Base-by-base conservation (phyloP, 2,113 vertebrate species). In the Aix galericulata region DNA sequence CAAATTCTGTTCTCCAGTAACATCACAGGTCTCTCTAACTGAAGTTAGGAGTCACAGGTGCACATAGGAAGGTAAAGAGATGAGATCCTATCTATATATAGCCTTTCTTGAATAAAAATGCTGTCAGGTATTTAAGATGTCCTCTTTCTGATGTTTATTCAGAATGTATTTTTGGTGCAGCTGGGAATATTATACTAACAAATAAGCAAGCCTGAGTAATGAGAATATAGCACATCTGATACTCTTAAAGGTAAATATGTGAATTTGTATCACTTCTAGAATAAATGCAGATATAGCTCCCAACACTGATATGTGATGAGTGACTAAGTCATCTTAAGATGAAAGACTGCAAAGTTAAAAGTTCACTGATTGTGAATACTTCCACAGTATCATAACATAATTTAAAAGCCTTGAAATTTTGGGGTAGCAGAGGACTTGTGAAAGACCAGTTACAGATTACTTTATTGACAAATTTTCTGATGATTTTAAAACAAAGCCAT, bases 111-210 rank as follows among this genome's bases (percentile, higher is more conserved):
- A 94, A 86, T 81, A 91, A 86, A 91, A 58, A 18, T 50, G 11
- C 48, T 75, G 48, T 89, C 88, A 91, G 18, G 50, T 95, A 86
- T 92, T 93, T 69, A 76, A 56, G 59, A 80, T 66, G 48, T 58
- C 80, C 40, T 73, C 74, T 88, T 89, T 74, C 40, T 55, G 67
- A 1, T 93, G 81, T 94, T 96, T 94, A 93, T 93, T 85, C 50
- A 80, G 64, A 88, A 89, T 53, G 21, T 75, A 44, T 91, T 88
- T 94, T 91, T 86, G 44, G 32, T 93, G 71, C 84, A 90, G 29
- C 76, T 95, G 48, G 27, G 34, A 80, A 66, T 88, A 90, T 91
- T 94, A 59, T 62, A 81, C 58, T 84, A 93, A 85, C 52, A 91
- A 94, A 89, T 86, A 86, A 89, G 68, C 20, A 82, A 94, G 82